Base-by-base conservation (phyloP, 2,797 vertebrate species). In the Tachyglossus aculeatus region DNA sequence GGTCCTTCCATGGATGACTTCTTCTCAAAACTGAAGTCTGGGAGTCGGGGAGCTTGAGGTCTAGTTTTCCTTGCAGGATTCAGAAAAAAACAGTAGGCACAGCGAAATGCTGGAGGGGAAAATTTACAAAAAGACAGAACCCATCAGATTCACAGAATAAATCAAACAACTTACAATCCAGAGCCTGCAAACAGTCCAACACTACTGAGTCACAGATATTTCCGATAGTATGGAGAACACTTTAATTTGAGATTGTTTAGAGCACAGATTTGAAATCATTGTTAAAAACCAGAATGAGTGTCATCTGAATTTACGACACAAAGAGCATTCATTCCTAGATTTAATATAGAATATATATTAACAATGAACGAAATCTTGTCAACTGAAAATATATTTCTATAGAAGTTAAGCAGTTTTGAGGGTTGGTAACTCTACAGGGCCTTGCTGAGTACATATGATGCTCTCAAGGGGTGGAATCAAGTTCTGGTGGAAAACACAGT, bases 1-100 rank as follows among this genome's bases (percentile, higher is more conserved):
- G 18, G 65, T 3, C 59, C 16, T 41, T 94, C 93, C 7, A 87
- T 15, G 40, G 81, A 47, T 33, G 52, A 85, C 57, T 83, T 95
- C 74, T 77, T 88, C 76, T 97, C 96, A 65, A 92, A 91, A 8
- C 81, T 88, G 77, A 95, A 92, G 61, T 99, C 96, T 7, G 93
- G 91, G 71, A 99, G 94, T 65, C 94, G 90, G 55, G 97, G 97
- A 52, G 97, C 96, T 81, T 95, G 97, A 37, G 97, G 96, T 81
- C 96, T 93, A n/a, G 94, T 98, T 94, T 96, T 98, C 85, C 96
- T 95, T 52, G 98, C 98, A 78, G 98, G 98, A 90, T 99, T 99
- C 89, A 99, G 90, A 89, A 98, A 97, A 92, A 94, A 99, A 91
- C 98, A 99, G 91, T 99, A 99, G 27, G 96, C 98, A 87, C 98